phyloP scores from a whole-genome alignment of 92 coral and sea anemone genomes.

The Plumapathes pennacea region DNA sequence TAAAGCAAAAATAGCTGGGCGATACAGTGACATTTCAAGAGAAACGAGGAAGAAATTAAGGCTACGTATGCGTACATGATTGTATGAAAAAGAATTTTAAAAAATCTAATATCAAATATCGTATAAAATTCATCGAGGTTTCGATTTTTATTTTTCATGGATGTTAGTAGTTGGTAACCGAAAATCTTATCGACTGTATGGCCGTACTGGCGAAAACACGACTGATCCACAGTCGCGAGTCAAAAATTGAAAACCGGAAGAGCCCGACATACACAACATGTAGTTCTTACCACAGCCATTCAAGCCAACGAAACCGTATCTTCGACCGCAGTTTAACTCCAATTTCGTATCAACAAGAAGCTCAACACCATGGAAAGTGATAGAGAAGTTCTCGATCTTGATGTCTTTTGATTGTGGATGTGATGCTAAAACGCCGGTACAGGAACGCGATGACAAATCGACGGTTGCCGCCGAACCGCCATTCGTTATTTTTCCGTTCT shows the following conservation, averaged over 20 bases:
- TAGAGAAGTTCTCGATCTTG: slow-evolving; percentile 91
- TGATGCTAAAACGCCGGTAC: slow-evolving; percentile 99
- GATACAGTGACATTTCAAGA: too few species aligned
- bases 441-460: slow-evolving; percentile 76
- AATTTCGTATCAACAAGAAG: slow-evolving; percentile 84
- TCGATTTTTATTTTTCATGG: too few species aligned
- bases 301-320: slow-evolving; percentile 93
- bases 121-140: too few species aligned
- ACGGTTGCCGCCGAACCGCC: slow-evolving; percentile 29
- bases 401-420: slow-evolving; percentile 90
- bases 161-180: too few species aligned
- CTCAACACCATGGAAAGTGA: slow-evolving; percentile 98
- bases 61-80: too few species aligned
- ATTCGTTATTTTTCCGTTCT: slow-evolving; percentile 25
- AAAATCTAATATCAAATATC: too few species aligned
- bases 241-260: background rate
- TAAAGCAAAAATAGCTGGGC: too few species aligned
- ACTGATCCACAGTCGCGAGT: background rate
- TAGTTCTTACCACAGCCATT: slow-evolving; percentile 99
- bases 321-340: slow-evolving; percentile 92
- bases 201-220: too few species aligned
- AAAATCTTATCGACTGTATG: too few species aligned
- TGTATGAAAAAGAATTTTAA: too few species aligned
- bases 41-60: too few species aligned
- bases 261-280: background rate